Conservation (phyloP, 2,797 vertebrate genomes). For the Crypturellus tataupa region DNA sequence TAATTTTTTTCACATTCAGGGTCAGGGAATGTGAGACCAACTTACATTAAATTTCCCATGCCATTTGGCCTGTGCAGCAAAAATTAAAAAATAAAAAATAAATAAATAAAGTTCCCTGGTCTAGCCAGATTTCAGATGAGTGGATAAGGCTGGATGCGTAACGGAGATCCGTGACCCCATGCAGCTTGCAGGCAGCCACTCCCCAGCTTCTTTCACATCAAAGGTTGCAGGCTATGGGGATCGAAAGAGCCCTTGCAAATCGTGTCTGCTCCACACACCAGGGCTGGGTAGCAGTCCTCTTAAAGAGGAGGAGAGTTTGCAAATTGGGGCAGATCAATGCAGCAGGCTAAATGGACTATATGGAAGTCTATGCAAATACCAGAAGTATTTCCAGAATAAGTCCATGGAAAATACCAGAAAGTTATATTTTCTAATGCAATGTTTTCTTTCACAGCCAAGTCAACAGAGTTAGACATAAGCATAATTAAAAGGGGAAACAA, state of each 20-base stretch:
- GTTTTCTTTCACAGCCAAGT: background rate
- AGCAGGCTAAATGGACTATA: background rate
- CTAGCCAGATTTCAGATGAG: conserved; percentile 78
- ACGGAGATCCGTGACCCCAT: conserved; percentile 63
- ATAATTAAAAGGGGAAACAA: background rate
- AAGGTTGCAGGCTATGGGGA: conserved; percentile 75
- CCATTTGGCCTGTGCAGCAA: conserved; percentile 50
- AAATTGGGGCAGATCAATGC: conserved; percentile 21
- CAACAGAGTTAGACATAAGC: rapidly evolving
- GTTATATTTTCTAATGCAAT: background rate
- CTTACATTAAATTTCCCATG: conserved; percentile 71
- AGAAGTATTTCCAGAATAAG: background rate
- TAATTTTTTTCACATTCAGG: conserved; percentile 56
- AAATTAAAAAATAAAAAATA: too few relatives aligned
- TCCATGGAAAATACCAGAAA: background rate
- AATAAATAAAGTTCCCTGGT: conserved; percentile 69
- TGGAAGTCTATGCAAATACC: too few relatives aligned
- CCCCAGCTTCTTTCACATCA: conserved; percentile 73
- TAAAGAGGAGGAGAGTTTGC: conserved; percentile 9
- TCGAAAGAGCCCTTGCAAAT: conserved; percentile 76
- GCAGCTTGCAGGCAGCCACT: conserved; percentile 51
- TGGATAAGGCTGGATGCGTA: conserved; percentile 67
- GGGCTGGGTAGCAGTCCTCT: background rate
- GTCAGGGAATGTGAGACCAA: conserved; percentile 54
- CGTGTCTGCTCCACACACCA: conserved; percentile 28